phyloP scores from a whole-genome alignment of 1,140 invertebrate genomes.

The Olivierus martensii region DNA sequence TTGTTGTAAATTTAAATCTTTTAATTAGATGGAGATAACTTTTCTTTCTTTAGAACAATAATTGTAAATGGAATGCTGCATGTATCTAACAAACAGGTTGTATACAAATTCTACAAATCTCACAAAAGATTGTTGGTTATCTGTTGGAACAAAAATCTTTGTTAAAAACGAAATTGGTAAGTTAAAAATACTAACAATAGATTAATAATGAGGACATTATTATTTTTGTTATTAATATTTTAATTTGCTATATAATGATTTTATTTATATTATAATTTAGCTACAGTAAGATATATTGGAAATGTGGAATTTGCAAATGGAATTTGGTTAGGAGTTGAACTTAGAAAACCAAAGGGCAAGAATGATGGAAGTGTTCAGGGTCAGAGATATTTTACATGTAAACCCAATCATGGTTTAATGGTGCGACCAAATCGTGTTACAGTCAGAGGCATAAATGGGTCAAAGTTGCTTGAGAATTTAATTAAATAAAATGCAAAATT shows the following conservation, averaged over 20 bases:
- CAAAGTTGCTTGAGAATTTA: conserved; percentile 29
- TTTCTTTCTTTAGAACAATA: no score
- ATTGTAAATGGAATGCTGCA: no score
- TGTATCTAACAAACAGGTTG: no score
- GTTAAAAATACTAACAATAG: neutral
- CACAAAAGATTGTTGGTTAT: conserved; percentile 21
- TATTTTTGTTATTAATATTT: neutral
- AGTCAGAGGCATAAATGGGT: conserved; percentile 40
- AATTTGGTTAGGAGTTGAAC: conserved; percentile 39
- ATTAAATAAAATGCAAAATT: neutral
- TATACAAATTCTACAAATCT: no score
- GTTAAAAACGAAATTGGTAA: conserved; percentile 35
- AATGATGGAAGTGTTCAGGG: conserved; percentile 38
- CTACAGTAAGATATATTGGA: conserved; percentile 24
- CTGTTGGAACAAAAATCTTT: conserved; percentile 32
- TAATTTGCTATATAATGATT: neutral
- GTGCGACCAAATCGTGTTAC: conserved; percentile 37
- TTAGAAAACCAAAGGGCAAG: conserved; percentile 34
- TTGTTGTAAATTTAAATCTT: no score
- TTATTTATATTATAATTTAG: neutral
- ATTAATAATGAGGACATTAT: neutral
- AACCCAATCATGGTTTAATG: conserved; percentile 35
- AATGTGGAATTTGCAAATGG: conserved; percentile 39
- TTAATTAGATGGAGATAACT: no score
- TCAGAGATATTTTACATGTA: conserved; percentile 36